Base-by-base conservation (phyloP, 2,113 vertebrate species). In the Dryoscopus gambensis region DNA sequence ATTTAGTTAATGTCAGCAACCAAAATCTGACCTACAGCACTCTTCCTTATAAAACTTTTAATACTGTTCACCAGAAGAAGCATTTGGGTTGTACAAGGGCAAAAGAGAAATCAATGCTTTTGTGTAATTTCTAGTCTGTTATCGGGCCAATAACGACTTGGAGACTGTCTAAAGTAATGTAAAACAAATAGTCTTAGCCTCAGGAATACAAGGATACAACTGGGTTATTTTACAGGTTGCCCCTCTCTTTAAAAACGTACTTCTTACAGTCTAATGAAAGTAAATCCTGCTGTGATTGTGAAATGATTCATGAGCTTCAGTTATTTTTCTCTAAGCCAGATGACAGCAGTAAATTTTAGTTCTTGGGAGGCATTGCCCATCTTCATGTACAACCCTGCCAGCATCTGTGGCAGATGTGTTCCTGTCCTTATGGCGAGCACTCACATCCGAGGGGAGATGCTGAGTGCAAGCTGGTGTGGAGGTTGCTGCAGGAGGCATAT, bases 401-500 rank as follows among this genome's bases (percentile, higher is more conserved):
- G 47, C 2, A 5, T 23, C n/a, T 31, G 28, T 18, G 31, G 50
- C 56, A 71, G 74, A 21, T 10, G 40, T 46, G 24, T 24, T 91
- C 9, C 73, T 30, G 9, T 20, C 52, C 39, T 21, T 28, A 7
- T 46, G 27, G n/a, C 0, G 1, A 57, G 28, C 5, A 4, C 15
- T 11, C 4, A 0, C 12, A 7, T 3, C 21, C 0, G 0, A 13
- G 18, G 19, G 46, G 24, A 76, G 77, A 46, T 19, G 50, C 18
- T 1, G 10, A 46, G n/a, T 16, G 25, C 12, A 37, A 20, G 52
- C 19, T 1, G 1, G 1, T 12, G 6, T 9, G 15, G 59, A 2
- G 2, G 8, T 7, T 31, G 52, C 47, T 31, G 59, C 46, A 67
- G 40, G 28, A 63, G n/a, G 13, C 10, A 21, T 8, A 22, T 6